Conservation (phyloP, 1,140 invertebrate species). For the Brachionus angularis region DNA sequence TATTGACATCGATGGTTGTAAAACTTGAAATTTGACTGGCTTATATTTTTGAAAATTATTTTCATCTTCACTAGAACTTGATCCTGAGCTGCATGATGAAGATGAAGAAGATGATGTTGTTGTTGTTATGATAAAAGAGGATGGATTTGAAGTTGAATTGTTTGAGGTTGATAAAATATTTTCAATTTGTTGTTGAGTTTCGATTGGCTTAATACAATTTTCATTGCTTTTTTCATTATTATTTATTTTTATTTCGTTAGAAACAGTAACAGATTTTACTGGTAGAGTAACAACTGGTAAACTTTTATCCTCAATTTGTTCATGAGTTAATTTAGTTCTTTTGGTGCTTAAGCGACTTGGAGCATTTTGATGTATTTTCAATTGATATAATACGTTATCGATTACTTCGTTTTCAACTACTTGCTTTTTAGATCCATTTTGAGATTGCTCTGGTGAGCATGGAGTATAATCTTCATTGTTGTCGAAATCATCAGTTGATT, state of each 20-base stretch:
- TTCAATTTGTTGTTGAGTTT: too few relatives aligned
- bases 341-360: slow-evolving; percentile 42
- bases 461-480: background rate
- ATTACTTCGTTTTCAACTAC: slow-evolving; percentile 33
- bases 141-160: slow-evolving; percentile 29
- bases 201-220: too few relatives aligned
- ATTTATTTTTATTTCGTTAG: background rate
- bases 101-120: slow-evolving; percentile 2
- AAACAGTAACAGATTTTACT: background rate
- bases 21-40: slow-evolving; percentile 7
- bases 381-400: slow-evolving; percentile 35
- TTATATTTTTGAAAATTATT: background rate
- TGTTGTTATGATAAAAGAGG: slow-evolving; percentile 9
- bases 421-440: background rate
- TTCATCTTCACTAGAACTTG: slow-evolving; percentile 27
- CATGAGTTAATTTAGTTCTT: slow-evolving; percentile 28
- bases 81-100: background rate
- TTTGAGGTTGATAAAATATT: too few relatives aligned
- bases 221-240: too few relatives aligned
- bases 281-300: too few relatives aligned
- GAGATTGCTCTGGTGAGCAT: slow-evolving; percentile 6
- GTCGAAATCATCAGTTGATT: background rate
- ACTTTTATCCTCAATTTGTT: too few relatives aligned
- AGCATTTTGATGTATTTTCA: slow-evolving; percentile 39
- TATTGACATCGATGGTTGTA: slow-evolving; percentile 10